phyloP scores from a whole-genome alignment of 2,888 invertebrate species.

The Meteorus colon region DNA sequence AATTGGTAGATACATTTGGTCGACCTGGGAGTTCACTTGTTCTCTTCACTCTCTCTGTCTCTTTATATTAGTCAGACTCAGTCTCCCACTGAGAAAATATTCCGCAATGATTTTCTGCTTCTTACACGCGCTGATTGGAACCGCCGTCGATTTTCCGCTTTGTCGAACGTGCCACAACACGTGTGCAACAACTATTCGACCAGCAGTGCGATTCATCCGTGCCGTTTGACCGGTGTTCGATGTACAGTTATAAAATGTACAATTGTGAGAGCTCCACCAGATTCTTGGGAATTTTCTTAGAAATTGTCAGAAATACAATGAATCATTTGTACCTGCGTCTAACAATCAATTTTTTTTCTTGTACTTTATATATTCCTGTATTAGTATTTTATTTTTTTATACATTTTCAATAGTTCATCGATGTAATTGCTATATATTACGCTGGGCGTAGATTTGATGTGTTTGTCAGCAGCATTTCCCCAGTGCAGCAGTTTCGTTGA shows the following conservation, averaged over 20 bases:
- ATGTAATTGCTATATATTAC: slow-evolving; percentile 49
- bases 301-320: neutral
- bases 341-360: neutral
- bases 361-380: neutral
- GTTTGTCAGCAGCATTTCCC: slow-evolving; percentile 59
- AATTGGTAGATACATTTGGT: slow-evolving; percentile 24
- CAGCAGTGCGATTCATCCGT: slow-evolving; percentile 37
- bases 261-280: neutral
- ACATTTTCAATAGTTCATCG: slow-evolving; percentile 25
- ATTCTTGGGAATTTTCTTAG: slow-evolving; percentile 6
- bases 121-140: slow-evolving; percentile 65
- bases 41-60: neutral
- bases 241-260: slow-evolving; percentile 40
- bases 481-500: slow-evolving; percentile 64
- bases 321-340: neutral
- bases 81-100: slow-evolving; percentile 47
- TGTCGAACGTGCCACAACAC: slow-evolving; percentile 56
- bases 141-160: slow-evolving; percentile 67
- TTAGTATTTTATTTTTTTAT: neutral
- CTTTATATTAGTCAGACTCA: neutral
- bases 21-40: neutral
- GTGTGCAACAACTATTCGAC: neutral
- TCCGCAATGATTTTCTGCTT: slow-evolving; percentile 66
- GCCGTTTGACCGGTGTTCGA: slow-evolving; percentile 26
- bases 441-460: slow-evolving; percentile 30